Percentiles rank a stretch among this genome's conserved stretches.
Conservation (phyloP, 2,797 vertebrate genomes). For the Psittacula echo region DNA sequence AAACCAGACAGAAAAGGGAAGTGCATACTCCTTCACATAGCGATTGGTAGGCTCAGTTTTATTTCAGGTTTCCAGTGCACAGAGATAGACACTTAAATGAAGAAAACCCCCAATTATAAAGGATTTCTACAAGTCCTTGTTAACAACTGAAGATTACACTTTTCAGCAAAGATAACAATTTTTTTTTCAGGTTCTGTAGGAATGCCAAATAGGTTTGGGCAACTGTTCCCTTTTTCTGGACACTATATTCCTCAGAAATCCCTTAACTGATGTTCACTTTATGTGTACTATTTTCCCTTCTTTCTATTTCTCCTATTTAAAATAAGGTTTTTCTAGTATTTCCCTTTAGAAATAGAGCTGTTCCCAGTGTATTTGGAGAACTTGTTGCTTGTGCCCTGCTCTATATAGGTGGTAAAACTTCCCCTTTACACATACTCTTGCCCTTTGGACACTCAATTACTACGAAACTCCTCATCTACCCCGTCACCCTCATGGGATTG, state of each 20-base stretch:
- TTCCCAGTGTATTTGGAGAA: neutral
- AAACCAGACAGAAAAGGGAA: neutral
- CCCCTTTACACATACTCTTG: neutral
- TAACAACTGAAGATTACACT: neutral
- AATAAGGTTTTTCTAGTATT: neutral
- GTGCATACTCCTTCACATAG: neutral
- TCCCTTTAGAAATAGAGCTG: neutral
- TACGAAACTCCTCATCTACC: accelerated
- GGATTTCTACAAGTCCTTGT: neutral
- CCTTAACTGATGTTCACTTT: neutral
- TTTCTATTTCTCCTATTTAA: neutral
- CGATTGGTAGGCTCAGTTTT: neutral
- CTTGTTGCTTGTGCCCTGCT: neutral
- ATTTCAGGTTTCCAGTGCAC: neutral
- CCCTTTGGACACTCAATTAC: neutral
- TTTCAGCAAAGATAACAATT: neutral
- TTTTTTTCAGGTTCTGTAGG: neutral
- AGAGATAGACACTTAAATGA: neutral
- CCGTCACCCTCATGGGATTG: too few relatives aligned
- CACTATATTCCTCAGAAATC: neutral
- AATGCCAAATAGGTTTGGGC: neutral
- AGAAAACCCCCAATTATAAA: neutral
- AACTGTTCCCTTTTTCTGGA: neutral
- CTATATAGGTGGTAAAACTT: neutral
- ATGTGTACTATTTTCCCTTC: accelerated